Evolutionary conservation across 2,888 invertebrate species (phyloP).

Genomic region (Hofmannophila pseudospretella): DNA sequence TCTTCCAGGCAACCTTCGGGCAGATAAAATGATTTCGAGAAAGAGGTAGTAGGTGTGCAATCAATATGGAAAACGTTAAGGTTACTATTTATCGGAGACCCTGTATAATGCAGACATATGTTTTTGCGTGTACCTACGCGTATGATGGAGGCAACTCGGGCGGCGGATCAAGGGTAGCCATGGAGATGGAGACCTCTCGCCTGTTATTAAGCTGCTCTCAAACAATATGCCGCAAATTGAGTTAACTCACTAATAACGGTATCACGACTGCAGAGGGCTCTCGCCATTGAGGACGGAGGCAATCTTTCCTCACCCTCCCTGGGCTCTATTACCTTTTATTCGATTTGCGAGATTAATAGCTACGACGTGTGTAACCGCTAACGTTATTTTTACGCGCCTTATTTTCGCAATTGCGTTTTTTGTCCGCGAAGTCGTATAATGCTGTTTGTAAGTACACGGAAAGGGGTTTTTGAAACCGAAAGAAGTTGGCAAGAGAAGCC

Average conservation of each 20-base stretch:
- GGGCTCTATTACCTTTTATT: conserved; percentile 63
- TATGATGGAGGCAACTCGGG: conserved; percentile 26
- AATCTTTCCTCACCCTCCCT: conserved; percentile 55
- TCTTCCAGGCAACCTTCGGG: too few relatives aligned
- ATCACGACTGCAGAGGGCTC: conserved; percentile 61
- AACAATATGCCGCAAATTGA: conserved; percentile 77
- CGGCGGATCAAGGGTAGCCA: conserved; percentile 57
- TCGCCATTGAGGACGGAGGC: conserved; percentile 57
- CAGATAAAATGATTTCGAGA: too few relatives aligned
- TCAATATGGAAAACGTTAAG: too few relatives aligned
- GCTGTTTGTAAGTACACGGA: conserved; percentile 20
- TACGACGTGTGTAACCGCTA: conserved; percentile 43
- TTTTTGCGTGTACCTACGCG: conserved; percentile 23
- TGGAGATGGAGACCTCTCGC: conserved; percentile 62
- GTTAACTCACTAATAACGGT: conserved; percentile 76
- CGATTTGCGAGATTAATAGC: conserved; percentile 68
- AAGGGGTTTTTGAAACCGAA: conserved; percentile 24
- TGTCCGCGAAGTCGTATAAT: conserved; percentile 8
- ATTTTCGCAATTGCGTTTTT: conserved; percentile 25
- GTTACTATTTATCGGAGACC: too few relatives aligned
- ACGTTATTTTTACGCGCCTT: conserved; percentile 20
- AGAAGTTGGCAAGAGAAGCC: conserved; percentile 28
- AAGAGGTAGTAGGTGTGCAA: too few relatives aligned
- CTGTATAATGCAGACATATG: conserved; percentile 15
- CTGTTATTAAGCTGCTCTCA: conserved; percentile 74